phyloP scores from a whole-genome alignment of 2,113 vertebrate genomes.

The Sula dactylatra region DNA sequence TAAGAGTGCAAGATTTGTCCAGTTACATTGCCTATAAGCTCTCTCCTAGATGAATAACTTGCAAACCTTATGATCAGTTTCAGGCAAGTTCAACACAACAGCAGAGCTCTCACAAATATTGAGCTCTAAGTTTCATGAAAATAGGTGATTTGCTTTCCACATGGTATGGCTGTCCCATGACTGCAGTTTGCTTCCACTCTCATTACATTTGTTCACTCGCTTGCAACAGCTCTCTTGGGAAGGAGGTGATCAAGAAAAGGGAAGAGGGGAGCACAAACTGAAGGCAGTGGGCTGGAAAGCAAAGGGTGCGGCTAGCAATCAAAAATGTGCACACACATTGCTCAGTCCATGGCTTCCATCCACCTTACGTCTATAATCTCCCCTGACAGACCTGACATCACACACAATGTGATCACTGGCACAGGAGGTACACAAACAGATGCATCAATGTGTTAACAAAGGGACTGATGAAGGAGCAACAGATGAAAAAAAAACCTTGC shows the following conservation, averaged over 20 bases:
- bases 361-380: neutral
- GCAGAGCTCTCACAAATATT: neutral
- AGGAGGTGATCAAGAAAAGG: neutral
- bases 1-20: neutral
- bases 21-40: fast-evolving
- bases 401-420: neutral
- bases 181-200: constrained; percentile 16
- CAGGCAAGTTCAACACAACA: neutral
- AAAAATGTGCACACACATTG: neutral
- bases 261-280: neutral
- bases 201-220: constrained; percentile 2
- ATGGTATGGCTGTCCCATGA: neutral
- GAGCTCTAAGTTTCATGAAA: neutral
- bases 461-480: neutral
- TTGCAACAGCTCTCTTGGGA: neutral
- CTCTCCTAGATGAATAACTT: neutral
- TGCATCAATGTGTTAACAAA: neutral
- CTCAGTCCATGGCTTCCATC: neutral
- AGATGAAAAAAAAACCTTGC: neutral
- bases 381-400: neutral
- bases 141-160: neutral
- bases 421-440: neutral
- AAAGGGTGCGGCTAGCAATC: neutral
- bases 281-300: neutral
- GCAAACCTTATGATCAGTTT: neutral